Percentiles rank a stretch among this genome's conserved stretches.
These are phyloP conservation scores for Amphiprion percula DNA, from an alignment of 2,113 vertebrate genomes.

Conservation along the genomic window DNA sequence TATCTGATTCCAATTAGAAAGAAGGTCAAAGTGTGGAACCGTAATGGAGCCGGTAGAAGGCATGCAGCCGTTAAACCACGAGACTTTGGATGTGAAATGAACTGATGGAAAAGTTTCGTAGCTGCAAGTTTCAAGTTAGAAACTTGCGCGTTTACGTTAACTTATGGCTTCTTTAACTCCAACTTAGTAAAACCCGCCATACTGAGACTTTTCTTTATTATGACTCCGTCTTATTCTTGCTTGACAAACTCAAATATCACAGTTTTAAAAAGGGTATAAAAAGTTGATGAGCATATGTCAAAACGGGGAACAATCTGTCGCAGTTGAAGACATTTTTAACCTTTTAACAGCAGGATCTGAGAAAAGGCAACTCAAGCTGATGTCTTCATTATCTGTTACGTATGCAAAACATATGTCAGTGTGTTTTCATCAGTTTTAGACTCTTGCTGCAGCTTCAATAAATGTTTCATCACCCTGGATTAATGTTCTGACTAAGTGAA, in stretches of 20 bases:
- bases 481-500: slow-evolving; percentile 45
- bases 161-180: not conserved
- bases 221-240: slow-evolving; percentile 12
- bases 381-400: slow-evolving; percentile 37
- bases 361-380: slow-evolving; percentile 20
- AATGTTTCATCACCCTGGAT: slow-evolving; percentile 65
- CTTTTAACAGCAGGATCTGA: slow-evolving; percentile 9
- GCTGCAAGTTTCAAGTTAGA: slow-evolving; percentile 12
- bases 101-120: slow-evolving; percentile 2
- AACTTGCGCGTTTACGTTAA: slow-evolving; percentile 8
- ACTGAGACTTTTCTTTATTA: too few relatives aligned
- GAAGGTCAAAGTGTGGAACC: slow-evolving; percentile 47
- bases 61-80: not conserved
- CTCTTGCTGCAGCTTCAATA: slow-evolving; percentile 52
- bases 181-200: not conserved
- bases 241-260: slow-evolving; percentile 15
- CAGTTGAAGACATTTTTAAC: slow-evolving; percentile 29
- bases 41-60: not conserved
- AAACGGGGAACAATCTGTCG: slow-evolving; percentile 6
- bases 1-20: slow-evolving; percentile 61
- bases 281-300: slow-evolving; percentile 26
- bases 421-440: slow-evolving; percentile 41
- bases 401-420: slow-evolving; percentile 11
- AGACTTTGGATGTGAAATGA: slow-evolving; percentile 2
- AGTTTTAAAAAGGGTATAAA: slow-evolving; percentile 32